phyloP scores from a whole-genome alignment of 2,113 vertebrate genomes.

The Sceloporus undulatus region DNA sequence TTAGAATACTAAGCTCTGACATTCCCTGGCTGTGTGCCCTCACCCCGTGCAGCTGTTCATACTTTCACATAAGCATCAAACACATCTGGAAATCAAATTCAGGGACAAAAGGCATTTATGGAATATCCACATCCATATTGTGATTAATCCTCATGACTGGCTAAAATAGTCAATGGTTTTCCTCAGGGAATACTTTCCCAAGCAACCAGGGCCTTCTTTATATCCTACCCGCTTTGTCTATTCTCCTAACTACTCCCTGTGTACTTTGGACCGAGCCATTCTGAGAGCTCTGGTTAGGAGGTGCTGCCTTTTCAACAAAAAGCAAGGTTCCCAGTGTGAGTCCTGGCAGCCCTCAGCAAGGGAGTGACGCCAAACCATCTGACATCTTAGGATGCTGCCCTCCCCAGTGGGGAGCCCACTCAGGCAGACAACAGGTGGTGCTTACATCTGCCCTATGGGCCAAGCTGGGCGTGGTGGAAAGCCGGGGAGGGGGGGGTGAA shows the following conservation, averaged over 20 bases:
- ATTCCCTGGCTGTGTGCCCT: background rate
- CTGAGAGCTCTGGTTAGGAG: background rate
- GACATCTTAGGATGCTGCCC: slow-evolving; percentile 44
- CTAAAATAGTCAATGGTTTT: background rate
- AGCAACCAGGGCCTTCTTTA: background rate
- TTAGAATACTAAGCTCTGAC: background rate
- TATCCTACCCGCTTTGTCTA: background rate
- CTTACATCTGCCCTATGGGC: slow-evolving; percentile 55
- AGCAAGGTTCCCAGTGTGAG: slow-evolving; percentile 42
- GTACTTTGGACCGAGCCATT: slow-evolving; percentile 16
- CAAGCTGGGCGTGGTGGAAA: slow-evolving; percentile 11
- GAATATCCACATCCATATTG: background rate
- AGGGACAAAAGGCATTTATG: background rate
- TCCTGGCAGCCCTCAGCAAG: slow-evolving; percentile 59
- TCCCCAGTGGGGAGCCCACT: slow-evolving; percentile 74
- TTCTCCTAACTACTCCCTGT: background rate
- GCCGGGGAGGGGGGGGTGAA: slow-evolving; percentile 43
- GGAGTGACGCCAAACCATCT: slow-evolving; percentile 64
- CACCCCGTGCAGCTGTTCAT: background rate
- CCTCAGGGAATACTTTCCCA: background rate
- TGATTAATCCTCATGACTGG: background rate
- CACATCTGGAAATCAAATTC: background rate
- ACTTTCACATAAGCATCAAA: background rate
- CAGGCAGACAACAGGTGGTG: slow-evolving; percentile 61
- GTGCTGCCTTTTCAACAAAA: background rate